Conservation (phyloP, 2,888 invertebrate genomes). For the Epistrophella euchroma region DNA sequence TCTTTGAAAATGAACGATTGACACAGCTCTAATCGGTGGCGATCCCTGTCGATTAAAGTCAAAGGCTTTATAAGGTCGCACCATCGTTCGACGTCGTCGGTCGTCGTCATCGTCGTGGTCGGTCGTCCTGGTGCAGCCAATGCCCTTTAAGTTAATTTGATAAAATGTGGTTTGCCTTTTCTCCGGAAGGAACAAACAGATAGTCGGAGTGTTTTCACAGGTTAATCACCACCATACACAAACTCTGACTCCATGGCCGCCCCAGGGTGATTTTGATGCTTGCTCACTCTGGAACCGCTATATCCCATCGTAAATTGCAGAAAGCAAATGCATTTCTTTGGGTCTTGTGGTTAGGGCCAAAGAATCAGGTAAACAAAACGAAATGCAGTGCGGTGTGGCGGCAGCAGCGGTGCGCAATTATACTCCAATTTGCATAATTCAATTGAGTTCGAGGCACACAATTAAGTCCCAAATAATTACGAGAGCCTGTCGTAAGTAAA, state of each 20-base stretch:
- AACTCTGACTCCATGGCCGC: conserved; percentile 42
- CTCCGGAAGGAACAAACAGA: conserved; percentile 38
- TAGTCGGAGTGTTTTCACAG: conserved; percentile 44
- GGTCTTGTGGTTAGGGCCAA: conserved; percentile 51
- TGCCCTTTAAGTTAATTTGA: conserved; percentile 59
- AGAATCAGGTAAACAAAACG: not conserved
- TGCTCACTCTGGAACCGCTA: conserved; percentile 49
- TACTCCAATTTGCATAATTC: conserved; percentile 76
- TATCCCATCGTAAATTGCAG: conserved; percentile 41
- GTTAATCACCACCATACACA: conserved; percentile 40
- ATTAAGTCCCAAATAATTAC: conserved; percentile 75
- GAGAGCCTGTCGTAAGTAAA: conserved; percentile 53
- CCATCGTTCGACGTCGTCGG: not conserved
- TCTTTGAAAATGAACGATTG: too few species aligned
- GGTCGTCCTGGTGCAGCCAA: conserved; percentile 28
- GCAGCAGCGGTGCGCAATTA: conserved; percentile 56
- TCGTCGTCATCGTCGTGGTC: not conserved
- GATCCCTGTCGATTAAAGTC: conserved; percentile 42
- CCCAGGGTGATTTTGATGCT: conserved; percentile 55
- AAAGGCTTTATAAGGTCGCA: conserved; percentile 43
- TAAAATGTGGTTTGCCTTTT: conserved; percentile 58
- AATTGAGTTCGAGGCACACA: conserved; percentile 72
- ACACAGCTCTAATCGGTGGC: too few species aligned
- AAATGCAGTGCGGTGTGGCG: conserved; percentile 21
- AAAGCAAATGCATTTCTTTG: conserved; percentile 52